Evolutionary conservation across 2,113 vertebrate genomes (phyloP), one percentile per base, ranked within the genome.

Genomic region (Scytalopus superciliaris): DNA sequence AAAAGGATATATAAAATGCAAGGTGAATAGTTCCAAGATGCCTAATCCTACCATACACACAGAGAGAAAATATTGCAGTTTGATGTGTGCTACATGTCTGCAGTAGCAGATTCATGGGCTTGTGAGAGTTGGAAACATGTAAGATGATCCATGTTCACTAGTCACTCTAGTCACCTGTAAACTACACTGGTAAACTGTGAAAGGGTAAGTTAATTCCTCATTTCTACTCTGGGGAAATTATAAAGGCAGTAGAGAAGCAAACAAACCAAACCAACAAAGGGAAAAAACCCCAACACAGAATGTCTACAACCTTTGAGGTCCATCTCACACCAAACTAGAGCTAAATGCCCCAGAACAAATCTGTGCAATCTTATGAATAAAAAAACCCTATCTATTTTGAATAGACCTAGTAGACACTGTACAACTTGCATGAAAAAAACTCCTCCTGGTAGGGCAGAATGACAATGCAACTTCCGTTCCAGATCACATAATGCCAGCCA

Each of bases 241-340:
- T 9, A 64, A 68, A 3, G 6, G 7, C 69, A 62, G 2, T 27
- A 6, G 5, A 79, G 14, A 75, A 62, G 3, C 14, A 49, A 27
- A 4, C 10, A n/a, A 37, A 25, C 5, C 19, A 49, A 52, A 27
- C 12, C 5, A 37, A 55, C 8, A 42, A 37, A 52, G 11, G 11
- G 7, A 69, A 37, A 81, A 52, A 19, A 6, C 5, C 1, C 6
- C 31, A 53, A 1, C 4, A 23, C 2, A 28, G 5, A 12, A 5
- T 42, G 60, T 39, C 7, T 73, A 33, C 55, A 56, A 62, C 5
- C 6, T 22, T 45, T 53, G 16, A 70, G 2, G 1, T 64, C 14
- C 75, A 1, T 45, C 19, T 47, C 15, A 50, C 10, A 67, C 2
- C 14, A 37, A 78, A 52, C 9, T 28, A 24, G 5, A 81, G 4